Evolutionary conservation across 2,888 invertebrate species (phyloP), one percentile per base, ranked within the genome.

Genomic region (Merodon equestris): DNA sequence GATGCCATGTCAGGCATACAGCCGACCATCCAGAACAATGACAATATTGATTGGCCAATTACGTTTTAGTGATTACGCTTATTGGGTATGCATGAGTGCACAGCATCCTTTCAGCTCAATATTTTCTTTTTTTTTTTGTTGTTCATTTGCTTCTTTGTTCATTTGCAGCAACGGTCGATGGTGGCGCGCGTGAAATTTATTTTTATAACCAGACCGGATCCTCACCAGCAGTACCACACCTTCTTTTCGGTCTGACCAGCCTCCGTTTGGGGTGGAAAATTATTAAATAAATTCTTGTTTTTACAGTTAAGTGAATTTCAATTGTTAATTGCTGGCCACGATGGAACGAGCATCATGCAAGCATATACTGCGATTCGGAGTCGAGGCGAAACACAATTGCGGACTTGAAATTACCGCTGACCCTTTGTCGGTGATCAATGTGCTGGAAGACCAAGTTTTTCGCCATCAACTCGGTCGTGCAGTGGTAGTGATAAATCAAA

Each of bases 1-100:
- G 34, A 18, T 60, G 68, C 74, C 54, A 68, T 63, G 68, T 79
- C 79, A 79, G 54, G 68, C 61, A 77, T 63, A 67, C 67, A 54
- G 19, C 67, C 68, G 74, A 50, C 68, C 79, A 74, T 74, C 79
- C 79, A 79, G 85, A 84, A 85, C 86, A 85, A 86, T 86, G 85
- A 83, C 84, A 84, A 85, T 86, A 88, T 88, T 88, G 88, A 88
- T 88, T 88, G 88, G 88, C 88, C 88, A 88, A 88, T 88, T 88
- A 88, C 86, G 86, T 84, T 84, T 83, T 83, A 83, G 83, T 83
- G 83, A 83, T 83, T 83, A 83, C 83, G 82, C 82, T 83, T 82
- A 83, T 83, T 83, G 83, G 82, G 82, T 83, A 83, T 83, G 83
- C 83, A 83, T 83, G 83, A 82, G 77, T 82, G 83, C 83, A 71